Evolutionary conservation across 2,113 vertebrate genomes (phyloP), one percentile per base, ranked within the genome.

Genomic region (Pseudolaguvia tuberculata): DNA sequence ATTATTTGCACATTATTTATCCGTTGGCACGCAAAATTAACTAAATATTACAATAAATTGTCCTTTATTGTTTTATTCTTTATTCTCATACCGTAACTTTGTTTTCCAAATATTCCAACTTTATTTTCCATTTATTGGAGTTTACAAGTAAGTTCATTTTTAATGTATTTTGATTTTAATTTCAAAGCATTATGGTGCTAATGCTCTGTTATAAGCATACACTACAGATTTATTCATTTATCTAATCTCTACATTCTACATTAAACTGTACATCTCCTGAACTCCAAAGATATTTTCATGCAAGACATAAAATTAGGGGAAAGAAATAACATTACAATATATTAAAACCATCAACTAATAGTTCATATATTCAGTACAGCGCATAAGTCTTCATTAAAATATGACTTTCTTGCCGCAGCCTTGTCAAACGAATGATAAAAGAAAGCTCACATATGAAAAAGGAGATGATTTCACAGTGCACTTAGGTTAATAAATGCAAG

Each of bases 361-460:
- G 58, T 52, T 39, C 14, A 57, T 35, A 42, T 65, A 31, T 65
- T 73, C 14, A 35, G 48, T 73, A 29, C 57, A 61, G 56, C 8
- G 27, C 29, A 18, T 61, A 52, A 39, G 31, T 52, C 48, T 73
- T 53, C 52, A 71, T 45, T 71, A 71, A 56, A 42, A 56, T 57
- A 57, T 57, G 39, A 71, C n/a, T 18, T 20, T 57, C 21, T 56
- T 18, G 21, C 9, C 53, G 20, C 35, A 71, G 45, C 17, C n/a
- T 2, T 18, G 53, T 57, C 69, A 47, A 45, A 45, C 21, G 20
- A 39, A 58, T 78, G 47, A 67, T 67, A 67, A 66, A 69, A 69
- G 58, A 23, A 68, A 25, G 48, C 63, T 67, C 45, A 50, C 5
- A 67, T 29, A 20, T 27, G 50, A 67, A 67, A 50, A 67, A 50